Percentiles rank a stretch among this genome's conserved stretches.
Conservation (phyloP, 2,113 vertebrate genomes). For the Bostrychus sinensis region DNA sequence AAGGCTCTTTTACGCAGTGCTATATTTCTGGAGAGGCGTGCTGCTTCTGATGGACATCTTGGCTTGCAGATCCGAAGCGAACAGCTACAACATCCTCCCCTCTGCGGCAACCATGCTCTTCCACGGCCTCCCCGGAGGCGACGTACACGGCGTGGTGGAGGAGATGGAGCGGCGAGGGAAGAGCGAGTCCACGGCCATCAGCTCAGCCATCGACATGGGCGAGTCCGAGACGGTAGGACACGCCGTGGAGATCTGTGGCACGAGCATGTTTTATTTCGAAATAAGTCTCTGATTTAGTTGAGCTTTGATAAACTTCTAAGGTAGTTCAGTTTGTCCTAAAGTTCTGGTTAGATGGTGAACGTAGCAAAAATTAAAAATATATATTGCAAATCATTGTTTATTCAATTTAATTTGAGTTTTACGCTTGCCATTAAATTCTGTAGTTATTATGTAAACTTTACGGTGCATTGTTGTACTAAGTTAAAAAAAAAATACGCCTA, state of each 20-base stretch:
- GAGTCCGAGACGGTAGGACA: constrained; percentile 95
- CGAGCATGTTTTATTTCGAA: neutral
- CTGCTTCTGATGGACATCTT: constrained; percentile 87
- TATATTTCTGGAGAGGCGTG: constrained; percentile 60
- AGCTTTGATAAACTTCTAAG: constrained; percentile 3
- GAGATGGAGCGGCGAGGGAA: constrained; percentile 97
- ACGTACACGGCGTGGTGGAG: constrained; percentile 97
- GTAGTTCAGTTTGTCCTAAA: neutral
- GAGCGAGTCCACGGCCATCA: constrained; percentile 94
- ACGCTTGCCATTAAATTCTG: too few relatives aligned
- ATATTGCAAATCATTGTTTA: too few relatives aligned
- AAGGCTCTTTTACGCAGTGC: constrained; percentile 20
- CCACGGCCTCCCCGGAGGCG: constrained; percentile 96
- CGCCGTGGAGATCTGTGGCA: neutral
- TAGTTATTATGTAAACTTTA: too few relatives aligned
- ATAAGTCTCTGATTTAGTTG: neutral
- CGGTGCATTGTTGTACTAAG: too few relatives aligned
- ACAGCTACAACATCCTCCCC: constrained; percentile 82
- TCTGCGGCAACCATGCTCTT: constrained; percentile 92
- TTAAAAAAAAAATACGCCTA: too few relatives aligned
- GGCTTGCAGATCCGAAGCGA: constrained; percentile 83
- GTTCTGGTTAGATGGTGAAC: neutral
- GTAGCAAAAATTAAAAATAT: neutral
- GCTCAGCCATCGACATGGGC: constrained; percentile 97
- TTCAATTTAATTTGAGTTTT: too few relatives aligned